Evolutionary conservation across 2,797 vertebrate species (phyloP).

Genomic region (Falco novaeseelandiae): DNA sequence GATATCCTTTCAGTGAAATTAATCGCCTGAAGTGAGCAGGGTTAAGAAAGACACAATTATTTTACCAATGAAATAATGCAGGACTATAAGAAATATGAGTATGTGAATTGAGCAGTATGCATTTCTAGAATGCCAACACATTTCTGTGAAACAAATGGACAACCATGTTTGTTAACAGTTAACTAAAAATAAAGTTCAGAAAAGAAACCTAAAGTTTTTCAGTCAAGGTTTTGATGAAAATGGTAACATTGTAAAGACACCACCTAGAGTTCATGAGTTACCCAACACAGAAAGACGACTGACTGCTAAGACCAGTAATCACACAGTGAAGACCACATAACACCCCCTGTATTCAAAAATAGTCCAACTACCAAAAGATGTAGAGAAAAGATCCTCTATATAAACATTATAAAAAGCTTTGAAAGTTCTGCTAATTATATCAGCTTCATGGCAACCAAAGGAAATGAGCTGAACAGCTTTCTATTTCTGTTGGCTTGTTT

Average conservation of each 20-base stretch:
- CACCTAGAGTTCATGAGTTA: neutral
- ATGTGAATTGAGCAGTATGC: neutral
- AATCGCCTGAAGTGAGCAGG: neutral
- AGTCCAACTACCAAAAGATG: neutral
- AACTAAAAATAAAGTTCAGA: neutral
- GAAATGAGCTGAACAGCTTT: neutral
- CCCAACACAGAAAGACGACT: neutral
- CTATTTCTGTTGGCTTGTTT: neutral
- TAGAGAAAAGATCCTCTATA: neutral
- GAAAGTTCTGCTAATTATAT: neutral
- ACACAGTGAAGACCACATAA: neutral
- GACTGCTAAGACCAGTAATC: neutral
- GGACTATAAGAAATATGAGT: neutral
- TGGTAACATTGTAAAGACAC: neutral
- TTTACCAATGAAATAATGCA: neutral
- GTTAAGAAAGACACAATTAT: neutral
- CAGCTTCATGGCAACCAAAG: neutral
- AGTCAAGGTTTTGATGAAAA: conserved; percentile 28
- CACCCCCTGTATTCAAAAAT: neutral
- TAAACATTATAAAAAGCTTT: neutral
- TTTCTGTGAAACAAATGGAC: neutral
- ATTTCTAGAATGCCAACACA: neutral
- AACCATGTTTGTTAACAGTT: neutral
- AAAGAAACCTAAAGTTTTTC: conserved; percentile 14
- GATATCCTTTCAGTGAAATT: neutral